Conservation (phyloP, 37 sponge, comb jelly and placozoan genomes). For the Cliona cf. orientalis region DNA sequence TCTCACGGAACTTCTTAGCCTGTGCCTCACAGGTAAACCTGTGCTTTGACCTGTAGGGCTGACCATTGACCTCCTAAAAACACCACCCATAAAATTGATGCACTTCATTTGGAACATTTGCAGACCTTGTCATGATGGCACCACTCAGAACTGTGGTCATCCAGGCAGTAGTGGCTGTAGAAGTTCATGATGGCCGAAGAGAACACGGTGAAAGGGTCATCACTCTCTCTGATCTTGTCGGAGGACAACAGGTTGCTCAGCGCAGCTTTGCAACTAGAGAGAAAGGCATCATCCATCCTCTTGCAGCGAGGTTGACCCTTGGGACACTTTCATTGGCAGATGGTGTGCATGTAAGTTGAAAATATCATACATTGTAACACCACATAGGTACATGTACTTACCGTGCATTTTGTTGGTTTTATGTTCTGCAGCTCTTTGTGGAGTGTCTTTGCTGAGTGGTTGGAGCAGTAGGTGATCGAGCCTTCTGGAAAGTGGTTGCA, state of each 20-base stretch:
- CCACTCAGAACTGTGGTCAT: conserved; percentile 23
- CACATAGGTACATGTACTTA: not conserved
- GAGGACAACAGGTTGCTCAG: conserved; percentile 36
- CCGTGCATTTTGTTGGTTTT: conserved; percentile 4
- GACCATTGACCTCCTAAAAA: too few relatives aligned
- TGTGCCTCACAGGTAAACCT: too few relatives aligned
- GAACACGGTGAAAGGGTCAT: conserved; percentile 9
- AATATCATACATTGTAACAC: not conserved
- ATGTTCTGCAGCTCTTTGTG: conserved; percentile 32
- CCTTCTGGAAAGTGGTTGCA: conserved; percentile 18
- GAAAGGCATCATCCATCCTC: conserved; percentile 19
- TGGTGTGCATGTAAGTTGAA: not conserved
- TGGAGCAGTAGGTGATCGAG: conserved; percentile 28
- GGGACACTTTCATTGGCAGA: not conserved
- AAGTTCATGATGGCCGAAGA: conserved; percentile 27
- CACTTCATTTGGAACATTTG: too few relatives aligned
- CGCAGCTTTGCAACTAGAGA: conserved; percentile 10
- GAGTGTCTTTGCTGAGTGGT: conserved; percentile 30
- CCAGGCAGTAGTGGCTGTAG: conserved; percentile 27
- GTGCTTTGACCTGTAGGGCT: too few relatives aligned
- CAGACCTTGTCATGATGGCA: conserved; percentile 24
- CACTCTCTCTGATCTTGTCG: not conserved
- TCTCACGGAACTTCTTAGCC: too few relatives aligned
- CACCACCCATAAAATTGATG: not conserved
- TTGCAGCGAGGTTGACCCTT: conserved; percentile 14